These are phyloP conservation scores for Microtus richardsoni DNA, from an alignment of 2,113 vertebrate genomes.

Conservation along the genomic window DNA sequence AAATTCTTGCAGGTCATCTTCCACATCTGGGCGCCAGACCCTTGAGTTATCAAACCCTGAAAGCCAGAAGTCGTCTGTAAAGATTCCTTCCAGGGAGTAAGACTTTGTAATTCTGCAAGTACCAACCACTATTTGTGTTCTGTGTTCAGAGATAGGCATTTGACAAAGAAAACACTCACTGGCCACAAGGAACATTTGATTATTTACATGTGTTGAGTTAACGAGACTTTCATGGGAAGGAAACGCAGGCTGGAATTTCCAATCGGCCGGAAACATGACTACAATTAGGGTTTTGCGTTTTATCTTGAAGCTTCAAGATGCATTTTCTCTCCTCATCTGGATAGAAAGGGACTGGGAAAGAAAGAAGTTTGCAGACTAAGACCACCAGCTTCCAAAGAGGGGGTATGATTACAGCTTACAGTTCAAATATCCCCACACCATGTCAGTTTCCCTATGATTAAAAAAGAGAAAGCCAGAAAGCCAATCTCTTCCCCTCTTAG, in stretches of 20 bases:
- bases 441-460: neutral
- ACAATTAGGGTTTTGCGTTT: neutral
- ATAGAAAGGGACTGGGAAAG: neutral
- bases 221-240: neutral
- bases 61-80: neutral
- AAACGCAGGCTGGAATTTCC: conserved; percentile 27
- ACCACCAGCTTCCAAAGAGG: neutral
- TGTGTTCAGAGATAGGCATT: neutral
- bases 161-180: conserved; percentile 8
- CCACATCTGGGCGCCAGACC: neutral
- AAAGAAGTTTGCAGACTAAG: neutral
- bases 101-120: neutral
- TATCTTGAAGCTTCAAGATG: neutral
- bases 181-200: neutral
- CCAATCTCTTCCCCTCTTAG: neutral
- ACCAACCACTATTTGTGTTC: conserved; percentile 36
- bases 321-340: neutral
- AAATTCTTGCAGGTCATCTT: neutral
- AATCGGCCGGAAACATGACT: neutral
- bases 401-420: neutral
- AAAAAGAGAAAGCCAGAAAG: neutral
- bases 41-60: neutral
- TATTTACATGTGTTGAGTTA: conserved; percentile 50
- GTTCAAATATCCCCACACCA: neutral
- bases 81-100: neutral